Conservation (phyloP, 2,113 vertebrate species). For the Vombatus ursinus region DNA sequence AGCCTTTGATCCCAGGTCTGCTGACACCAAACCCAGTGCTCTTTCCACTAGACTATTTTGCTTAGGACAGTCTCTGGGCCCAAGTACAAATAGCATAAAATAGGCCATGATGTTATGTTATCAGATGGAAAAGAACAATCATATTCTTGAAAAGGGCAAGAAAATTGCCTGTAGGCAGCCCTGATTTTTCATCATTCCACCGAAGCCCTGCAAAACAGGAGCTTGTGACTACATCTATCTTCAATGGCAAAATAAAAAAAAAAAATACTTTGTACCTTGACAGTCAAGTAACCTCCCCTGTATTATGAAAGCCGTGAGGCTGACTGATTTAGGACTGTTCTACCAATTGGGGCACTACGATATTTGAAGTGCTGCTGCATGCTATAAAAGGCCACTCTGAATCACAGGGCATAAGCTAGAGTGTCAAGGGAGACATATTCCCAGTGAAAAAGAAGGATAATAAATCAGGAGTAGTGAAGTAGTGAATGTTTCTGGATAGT, state of each 20-base stretch:
- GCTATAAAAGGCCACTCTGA: conserved; percentile 56
- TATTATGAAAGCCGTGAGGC: neutral
- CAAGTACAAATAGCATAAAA: neutral
- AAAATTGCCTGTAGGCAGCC: conserved; percentile 27
- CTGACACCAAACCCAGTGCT: neutral
- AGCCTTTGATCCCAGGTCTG: neutral
- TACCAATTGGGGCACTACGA: conserved; percentile 41
- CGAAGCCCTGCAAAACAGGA: neutral
- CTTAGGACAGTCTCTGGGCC: neutral
- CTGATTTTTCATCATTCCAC: neutral
- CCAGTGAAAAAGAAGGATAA: conserved; percentile 58
- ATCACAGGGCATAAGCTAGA: conserved; percentile 52
- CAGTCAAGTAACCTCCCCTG: conserved; percentile 36
- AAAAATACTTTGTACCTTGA: conserved; percentile 30
- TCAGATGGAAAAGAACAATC: neutral
- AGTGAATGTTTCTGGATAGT: conserved; percentile 50
- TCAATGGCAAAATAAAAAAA: conserved; percentile 25
- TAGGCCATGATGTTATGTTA: neutral
- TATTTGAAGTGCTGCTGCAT: conserved; percentile 26
- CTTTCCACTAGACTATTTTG: neutral
- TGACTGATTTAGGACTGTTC: conserved; percentile 61
- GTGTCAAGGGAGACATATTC: conserved; percentile 54
- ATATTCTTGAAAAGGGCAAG: neutral
- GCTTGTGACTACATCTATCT: neutral
- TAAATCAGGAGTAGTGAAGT: conserved; percentile 61